Evolutionary conservation across 2,797 vertebrate species (phyloP), one percentile per base, ranked within the genome.

Genomic region (Ctenopoma multispine): DNA sequence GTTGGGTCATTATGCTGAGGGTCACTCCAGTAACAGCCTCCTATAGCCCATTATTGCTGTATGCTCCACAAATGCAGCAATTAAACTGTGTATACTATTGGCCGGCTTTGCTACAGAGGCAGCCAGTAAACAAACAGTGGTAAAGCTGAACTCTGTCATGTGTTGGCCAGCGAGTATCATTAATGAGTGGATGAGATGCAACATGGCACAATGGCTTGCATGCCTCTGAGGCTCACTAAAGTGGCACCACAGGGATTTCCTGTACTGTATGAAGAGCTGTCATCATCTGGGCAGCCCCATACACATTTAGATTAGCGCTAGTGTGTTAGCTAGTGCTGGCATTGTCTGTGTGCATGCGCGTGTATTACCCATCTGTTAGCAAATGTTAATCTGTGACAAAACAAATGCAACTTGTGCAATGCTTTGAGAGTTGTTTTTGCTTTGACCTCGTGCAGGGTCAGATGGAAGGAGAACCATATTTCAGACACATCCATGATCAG

Each of bases 361-460:
- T 51, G 77, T 55, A 79, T 87, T 82, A 79, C 79, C 87, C 87
- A 92, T 92, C 91, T 93, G 87, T 75, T 83, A 74, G 63, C 77
- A 66, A 81, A 89, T 87, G 84, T 78, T 84, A 79, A 86, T 88
- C 73, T 72, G 79, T 79, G 74, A 79, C 56, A 79, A 87, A 85
- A 87, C 80, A 84, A 88, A 91, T 85, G 65, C 72, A 90, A 84
- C 89, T 90, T 89, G 86, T 90, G 83, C 84, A 89, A 77, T 47
- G 76, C 77, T 78, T 51, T 54, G 15, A 68, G 54, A 77, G 68
- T 67, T 75, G 59, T 84, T 73, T 63, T 69, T 50, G 11, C 53
- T 70, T 48, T 66, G 78, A 79, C 79, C 77, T 65, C 69, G 67
- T 73, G 71, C 48, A 24, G 23, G 66, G 72, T 78, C 57, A 74